These are phyloP conservation scores for Papilio elwesi DNA, from an alignment of 2,888 invertebrate genomes.

Conservation along the genomic window DNA sequence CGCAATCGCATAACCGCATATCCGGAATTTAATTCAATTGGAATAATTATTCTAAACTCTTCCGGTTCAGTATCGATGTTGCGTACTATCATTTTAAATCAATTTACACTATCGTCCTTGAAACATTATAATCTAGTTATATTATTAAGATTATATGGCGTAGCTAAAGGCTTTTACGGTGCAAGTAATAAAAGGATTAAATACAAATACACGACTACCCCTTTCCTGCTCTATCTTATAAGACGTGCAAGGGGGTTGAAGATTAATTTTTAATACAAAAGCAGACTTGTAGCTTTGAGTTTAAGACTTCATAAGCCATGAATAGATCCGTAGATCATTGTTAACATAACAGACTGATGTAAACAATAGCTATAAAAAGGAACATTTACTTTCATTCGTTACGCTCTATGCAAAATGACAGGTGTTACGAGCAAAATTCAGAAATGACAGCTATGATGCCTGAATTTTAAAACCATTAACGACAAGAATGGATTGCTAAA, in stretches of 20 bases:
- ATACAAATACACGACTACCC: background rate
- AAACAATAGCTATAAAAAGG: constrained; percentile 15
- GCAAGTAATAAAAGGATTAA: background rate
- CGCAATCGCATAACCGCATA: background rate
- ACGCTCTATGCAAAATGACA: constrained; percentile 28
- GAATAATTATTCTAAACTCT: background rate
- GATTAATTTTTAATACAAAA: background rate
- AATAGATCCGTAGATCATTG: constrained; percentile 9
- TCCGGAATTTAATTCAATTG: background rate
- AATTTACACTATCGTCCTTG: background rate
- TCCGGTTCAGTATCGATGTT: background rate
- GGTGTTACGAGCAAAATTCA: constrained; percentile 17
- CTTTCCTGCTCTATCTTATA: too few species aligned
- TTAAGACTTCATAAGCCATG: background rate
- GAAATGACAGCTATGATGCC: constrained; percentile 17
- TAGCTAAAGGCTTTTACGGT: background rate
- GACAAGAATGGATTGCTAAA: constrained; percentile 5
- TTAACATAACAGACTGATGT: constrained; percentile 1
- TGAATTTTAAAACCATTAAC: constrained; percentile 27
- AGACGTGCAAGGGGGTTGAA: too few species aligned
- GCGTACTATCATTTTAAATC: background rate
- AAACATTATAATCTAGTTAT: background rate
- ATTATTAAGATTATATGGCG: background rate
- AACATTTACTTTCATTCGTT: constrained; percentile 20
- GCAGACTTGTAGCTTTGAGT: background rate